Evolutionary conservation across 2,113 vertebrate species (phyloP), one percentile per base, ranked within the genome.

Genomic region (Glaucomys volans): DNA sequence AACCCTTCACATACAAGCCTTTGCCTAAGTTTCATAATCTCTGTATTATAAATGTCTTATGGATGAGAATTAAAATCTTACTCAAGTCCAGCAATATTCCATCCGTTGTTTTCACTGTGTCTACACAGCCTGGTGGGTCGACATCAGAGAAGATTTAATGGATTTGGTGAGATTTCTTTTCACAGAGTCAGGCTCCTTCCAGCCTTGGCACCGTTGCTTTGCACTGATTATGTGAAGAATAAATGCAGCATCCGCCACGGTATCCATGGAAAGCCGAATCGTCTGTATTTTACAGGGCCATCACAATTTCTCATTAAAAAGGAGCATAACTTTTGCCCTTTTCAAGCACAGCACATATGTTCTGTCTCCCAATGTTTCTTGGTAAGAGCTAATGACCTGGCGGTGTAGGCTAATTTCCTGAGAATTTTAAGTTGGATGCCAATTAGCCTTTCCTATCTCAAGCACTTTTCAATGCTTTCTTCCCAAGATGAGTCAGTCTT

Each of bases 281-380:
- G 20, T 57, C 16, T 91, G 22, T 87, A 91, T 88, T 93, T 95
- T 80, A 71, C 11, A 62, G 59, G n/a, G 42, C 10, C 85, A 67
- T 95, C 32, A 62, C 22, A 75, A 69, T 75, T 64, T 83, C 90
- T 96, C 69, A 94, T 95, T 94, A 83, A 87, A 94, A 95, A 87
- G 28, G 47, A 94, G 82, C 54, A 83, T 50, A 91, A 91, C 11
- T 92, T 84, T 47, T 94, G 32, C 67, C 88, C 67, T 94, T 97
- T 95, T 76, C 57, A 93, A 91, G 42, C 16, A 14, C 13, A 64
- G 30, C 4, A 28, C 26, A 13, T 59, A 37, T 69, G 32, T 69
- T 84, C 24, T 87, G 32, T 95, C 54, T 80, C 75, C 28, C 32
- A 57, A 0, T 32, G 20, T 71, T 94, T 62, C 76, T 75, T 54